Conservation (phyloP, 2,888 invertebrate species). For the Tillus elongatus region DNA sequence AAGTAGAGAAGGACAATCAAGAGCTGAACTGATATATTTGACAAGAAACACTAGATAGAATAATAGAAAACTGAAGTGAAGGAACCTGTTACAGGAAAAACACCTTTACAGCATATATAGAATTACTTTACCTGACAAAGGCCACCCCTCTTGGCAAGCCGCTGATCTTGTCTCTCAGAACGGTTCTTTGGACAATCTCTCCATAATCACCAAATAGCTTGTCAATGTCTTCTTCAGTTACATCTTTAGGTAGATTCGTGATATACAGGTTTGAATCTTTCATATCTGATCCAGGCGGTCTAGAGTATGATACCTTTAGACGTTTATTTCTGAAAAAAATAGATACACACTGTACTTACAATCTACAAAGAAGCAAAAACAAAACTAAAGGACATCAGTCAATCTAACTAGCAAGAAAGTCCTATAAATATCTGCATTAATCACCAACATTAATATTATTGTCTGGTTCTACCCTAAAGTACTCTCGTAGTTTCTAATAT, state of each 20-base stretch:
- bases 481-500: no score
- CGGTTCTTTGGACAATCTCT: constrained; percentile 84
- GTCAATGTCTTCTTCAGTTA: constrained; percentile 75
- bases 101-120: constrained; percentile 5
- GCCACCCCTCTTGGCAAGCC: constrained; percentile 85
- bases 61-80: no score
- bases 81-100: no score
- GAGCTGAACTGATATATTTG: no score
- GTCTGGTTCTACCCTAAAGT: no score
- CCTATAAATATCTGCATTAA: no score
- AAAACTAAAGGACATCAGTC: no score
- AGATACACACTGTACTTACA: background rate
- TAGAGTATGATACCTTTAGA: constrained; percentile 87
- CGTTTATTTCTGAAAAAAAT: constrained; percentile 65
- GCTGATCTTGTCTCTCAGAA: constrained; percentile 80
- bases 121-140: constrained; percentile 66
- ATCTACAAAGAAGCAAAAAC: no score
- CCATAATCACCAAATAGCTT: constrained; percentile 82
- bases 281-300: constrained; percentile 84
- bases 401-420: no score
- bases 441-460: no score
- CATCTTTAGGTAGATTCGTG: constrained; percentile 79
- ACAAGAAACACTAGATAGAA: no score
- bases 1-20: no score
- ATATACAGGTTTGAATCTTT: constrained; percentile 93